These are phyloP conservation scores for Linurgus olivaceus DNA, from an alignment of 2,797 vertebrate species.

Conservation along the genomic window DNA sequence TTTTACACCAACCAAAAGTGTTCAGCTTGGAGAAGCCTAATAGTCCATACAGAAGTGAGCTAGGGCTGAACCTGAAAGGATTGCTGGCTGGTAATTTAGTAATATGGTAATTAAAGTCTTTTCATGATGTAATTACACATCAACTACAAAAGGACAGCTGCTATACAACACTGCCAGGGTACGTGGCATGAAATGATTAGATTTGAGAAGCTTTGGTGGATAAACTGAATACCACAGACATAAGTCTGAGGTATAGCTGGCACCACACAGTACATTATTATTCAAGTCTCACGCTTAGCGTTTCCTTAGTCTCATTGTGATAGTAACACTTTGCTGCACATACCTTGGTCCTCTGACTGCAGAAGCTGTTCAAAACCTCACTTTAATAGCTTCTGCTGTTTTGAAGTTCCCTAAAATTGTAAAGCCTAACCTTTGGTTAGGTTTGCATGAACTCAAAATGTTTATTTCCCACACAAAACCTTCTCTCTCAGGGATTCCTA, in stretches of 20 bases:
- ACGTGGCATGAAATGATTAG: slow-evolving; percentile 37
- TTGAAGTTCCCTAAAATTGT: slow-evolving; percentile 5
- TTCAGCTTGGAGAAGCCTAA: slow-evolving; percentile 32
- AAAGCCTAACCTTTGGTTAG: not conserved
- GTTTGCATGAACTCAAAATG: not conserved
- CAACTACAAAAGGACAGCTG: slow-evolving; percentile 50
- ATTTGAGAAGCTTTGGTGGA: slow-evolving; percentile 47
- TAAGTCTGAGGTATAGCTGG: slow-evolving; percentile 59
- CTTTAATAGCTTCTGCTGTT: not conserved
- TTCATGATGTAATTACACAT: slow-evolving; percentile 52
- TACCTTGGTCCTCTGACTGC: slow-evolving; percentile 6
- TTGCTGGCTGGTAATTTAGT: slow-evolving; percentile 55
- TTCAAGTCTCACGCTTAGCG: slow-evolving; percentile 33
- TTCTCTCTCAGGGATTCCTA: not conserved
- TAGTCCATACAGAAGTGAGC: slow-evolving; percentile 43
- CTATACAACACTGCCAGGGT: slow-evolving; percentile 40
- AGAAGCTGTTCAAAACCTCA: slow-evolving; percentile 10
- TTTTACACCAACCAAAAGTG: slow-evolving; percentile 24
- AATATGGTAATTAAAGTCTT: slow-evolving; percentile 66
- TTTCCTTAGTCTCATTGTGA: slow-evolving; percentile 38
- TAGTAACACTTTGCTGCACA: slow-evolving; percentile 32
- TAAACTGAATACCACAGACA: slow-evolving; percentile 67
- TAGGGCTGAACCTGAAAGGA: slow-evolving; percentile 57
- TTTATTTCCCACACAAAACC: not conserved
- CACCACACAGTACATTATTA: slow-evolving; percentile 16